Percentiles rank a stretch among this genome's conserved stretches.
Conservation (phyloP, 2,888 invertebrate species). For the Eupeodes luniger region DNA sequence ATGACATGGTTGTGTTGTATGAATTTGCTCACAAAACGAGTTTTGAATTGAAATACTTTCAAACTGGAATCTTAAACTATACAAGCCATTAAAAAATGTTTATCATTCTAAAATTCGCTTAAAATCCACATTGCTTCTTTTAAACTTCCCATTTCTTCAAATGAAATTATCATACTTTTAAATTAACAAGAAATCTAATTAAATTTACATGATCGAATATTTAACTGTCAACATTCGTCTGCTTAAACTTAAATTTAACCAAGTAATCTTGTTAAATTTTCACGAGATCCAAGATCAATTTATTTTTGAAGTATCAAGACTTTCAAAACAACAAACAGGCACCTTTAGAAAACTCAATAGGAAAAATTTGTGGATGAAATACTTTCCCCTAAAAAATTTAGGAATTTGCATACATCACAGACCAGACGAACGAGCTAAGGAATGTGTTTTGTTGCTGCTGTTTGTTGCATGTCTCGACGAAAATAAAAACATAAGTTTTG, state of each 20-base stretch:
- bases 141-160: neutral
- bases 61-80: neutral
- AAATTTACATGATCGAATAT: too few relatives aligned
- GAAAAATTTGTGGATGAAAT: neutral
- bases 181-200: too few relatives aligned
- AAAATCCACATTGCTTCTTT: neutral
- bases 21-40: neutral
- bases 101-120: too few relatives aligned
- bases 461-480: conserved; percentile 32
- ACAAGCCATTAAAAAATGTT: too few relatives aligned
- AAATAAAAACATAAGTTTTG: conserved; percentile 33
- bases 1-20: neutral
- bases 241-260: too few relatives aligned
- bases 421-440: conserved; percentile 3
- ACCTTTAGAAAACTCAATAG: too few relatives aligned
- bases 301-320: too few relatives aligned
- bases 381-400: conserved; percentile 1
- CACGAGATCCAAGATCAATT: too few relatives aligned
- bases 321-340: too few relatives aligned
- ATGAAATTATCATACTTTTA: too few relatives aligned
- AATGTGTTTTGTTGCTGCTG: conserved; percentile 18
- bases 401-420: conserved; percentile 4
- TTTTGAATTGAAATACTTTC: neutral
- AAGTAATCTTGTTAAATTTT: too few relatives aligned
- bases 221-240: too few relatives aligned